phyloP scores from a whole-genome alignment of 2,888 invertebrate species.

The Scrobipalpa atriplicella region DNA sequence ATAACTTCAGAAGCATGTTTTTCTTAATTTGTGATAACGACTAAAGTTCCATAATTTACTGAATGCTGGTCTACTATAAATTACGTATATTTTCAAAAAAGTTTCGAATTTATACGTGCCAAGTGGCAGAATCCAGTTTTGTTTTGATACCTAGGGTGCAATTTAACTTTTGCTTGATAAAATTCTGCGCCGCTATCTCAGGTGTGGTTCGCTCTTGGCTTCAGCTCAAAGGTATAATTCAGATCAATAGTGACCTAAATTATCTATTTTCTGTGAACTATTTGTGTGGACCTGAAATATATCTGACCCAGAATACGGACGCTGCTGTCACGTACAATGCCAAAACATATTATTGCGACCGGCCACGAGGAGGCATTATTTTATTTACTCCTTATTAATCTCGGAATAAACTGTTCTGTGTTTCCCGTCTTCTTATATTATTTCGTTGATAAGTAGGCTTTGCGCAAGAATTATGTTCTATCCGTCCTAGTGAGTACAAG shows the following conservation, averaged over 20 bases:
- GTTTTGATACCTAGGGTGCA: conserved; percentile 13
- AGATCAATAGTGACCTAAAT: conserved; percentile 28
- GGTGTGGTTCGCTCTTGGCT: conserved; percentile 23
- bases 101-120: conserved; percentile 14
- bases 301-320: conserved; percentile 39
- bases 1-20: neutral
- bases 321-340: conserved; percentile 49
- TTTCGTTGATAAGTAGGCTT: conserved; percentile 39
- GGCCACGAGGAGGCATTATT: conserved; percentile 48
- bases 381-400: conserved; percentile 56
- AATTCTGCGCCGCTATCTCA: conserved; percentile 6
- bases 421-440: conserved; percentile 41
- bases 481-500: neutral
- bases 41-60: conserved; percentile 18
- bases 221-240: conserved; percentile 24
- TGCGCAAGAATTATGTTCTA: conserved; percentile 25
- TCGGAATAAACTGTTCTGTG: conserved; percentile 44
- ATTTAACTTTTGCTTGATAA: neutral
- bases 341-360: conserved; percentile 52
- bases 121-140: conserved; percentile 1
- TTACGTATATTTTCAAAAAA: conserved; percentile 16
- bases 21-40: conserved; percentile 1
- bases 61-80: neutral
- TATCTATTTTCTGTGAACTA: conserved; percentile 36
- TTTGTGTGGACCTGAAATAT: conserved; percentile 31